Percentiles rank a stretch among this genome's conserved stretches.
These are phyloP conservation scores for Heliconius nattereri DNA, from an alignment of 1,140 invertebrate genomes.

Conservation along the genomic window DNA sequence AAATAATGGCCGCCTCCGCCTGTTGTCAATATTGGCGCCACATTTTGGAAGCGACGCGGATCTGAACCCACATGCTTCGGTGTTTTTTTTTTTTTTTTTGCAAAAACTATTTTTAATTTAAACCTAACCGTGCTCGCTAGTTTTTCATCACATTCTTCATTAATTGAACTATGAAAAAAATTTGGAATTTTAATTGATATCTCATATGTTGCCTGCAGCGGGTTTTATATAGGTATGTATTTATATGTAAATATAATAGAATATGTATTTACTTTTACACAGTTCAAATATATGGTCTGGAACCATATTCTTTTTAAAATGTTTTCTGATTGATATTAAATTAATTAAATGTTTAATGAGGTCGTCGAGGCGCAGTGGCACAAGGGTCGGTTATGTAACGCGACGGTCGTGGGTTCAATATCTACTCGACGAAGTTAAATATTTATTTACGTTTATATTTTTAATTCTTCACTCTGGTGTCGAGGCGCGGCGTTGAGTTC, in stretches of 20 bases:
- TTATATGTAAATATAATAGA: neutral
- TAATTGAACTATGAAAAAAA: conserved; percentile 32
- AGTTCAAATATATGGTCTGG: no score
- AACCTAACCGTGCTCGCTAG: conserved; percentile 33
- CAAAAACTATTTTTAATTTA: conserved; percentile 43
- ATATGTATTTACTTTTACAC: no score
- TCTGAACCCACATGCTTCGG: conserved; percentile 44
- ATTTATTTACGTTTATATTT: no score
- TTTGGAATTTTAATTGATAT: conserved; percentile 34
- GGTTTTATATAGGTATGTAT: neutral
- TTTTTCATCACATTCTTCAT: conserved; percentile 38
- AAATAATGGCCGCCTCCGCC: conserved; percentile 50
- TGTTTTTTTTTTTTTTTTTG: conserved; percentile 36
- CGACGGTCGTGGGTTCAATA: no score
- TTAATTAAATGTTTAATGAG: no score
- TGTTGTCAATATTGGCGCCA: conserved; percentile 67
- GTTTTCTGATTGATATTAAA: no score
- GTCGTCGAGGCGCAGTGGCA: no score
- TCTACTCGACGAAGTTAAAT: no score
- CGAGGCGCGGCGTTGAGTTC: no score
- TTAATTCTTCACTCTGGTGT: no score
- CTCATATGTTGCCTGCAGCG: conserved; percentile 5
- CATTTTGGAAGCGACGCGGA: conserved; percentile 54
- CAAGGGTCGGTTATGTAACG: no score
- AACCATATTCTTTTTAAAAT: no score